Conservation (phyloP, 2,797 vertebrate species). For the Pseudochirops cupreus region DNA sequence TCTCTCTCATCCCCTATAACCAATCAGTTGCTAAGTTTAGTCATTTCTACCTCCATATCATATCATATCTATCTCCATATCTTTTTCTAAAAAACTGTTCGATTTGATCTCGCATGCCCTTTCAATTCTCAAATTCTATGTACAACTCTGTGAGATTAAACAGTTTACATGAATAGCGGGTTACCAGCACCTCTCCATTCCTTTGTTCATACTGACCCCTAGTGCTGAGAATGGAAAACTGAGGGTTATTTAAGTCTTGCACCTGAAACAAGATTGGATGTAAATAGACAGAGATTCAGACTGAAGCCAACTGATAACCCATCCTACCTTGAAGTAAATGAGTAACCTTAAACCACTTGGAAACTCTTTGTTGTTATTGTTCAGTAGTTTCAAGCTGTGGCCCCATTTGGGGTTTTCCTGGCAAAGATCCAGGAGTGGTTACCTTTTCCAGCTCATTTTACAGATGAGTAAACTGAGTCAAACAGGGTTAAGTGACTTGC, state of each 20-base stretch:
- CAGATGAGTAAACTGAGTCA: not conserved
- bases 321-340: not conserved
- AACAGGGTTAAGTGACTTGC: not conserved
- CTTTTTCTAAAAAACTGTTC: not conserved
- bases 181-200: constrained; percentile 9
- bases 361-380: not conserved
- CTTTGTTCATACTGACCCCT: constrained; percentile 71
- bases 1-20: not conserved
- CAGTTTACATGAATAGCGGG: not conserved
- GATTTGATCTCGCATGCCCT: not conserved
- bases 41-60: not conserved
- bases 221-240: constrained; percentile 45
- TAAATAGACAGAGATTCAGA: not conserved
- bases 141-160: not conserved
- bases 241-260: not conserved
- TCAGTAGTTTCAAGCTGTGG: not conserved
- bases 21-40: not conserved
- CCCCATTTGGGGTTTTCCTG: not conserved
- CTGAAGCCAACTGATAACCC: not conserved
- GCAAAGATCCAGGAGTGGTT: not conserved
- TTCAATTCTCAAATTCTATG: not conserved
- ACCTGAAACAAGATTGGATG: fast-evolving
- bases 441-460: not conserved
- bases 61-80: not conserved
- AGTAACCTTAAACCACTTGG: not conserved